These are phyloP conservation scores for Griposia aprilina DNA, from an alignment of 2,888 invertebrate genomes.

Conservation along the genomic window DNA sequence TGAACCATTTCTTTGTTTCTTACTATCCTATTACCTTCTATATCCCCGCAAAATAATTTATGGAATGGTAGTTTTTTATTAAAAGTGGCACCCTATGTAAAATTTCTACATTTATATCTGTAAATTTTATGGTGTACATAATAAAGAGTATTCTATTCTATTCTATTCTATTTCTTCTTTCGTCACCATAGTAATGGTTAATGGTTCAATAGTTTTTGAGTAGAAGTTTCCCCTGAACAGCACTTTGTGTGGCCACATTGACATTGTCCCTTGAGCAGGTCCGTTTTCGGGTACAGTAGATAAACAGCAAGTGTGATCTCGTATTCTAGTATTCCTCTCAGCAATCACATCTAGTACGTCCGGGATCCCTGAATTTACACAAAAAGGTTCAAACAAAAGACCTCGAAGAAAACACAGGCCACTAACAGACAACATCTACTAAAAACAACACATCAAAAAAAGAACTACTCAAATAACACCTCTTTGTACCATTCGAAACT, in stretches of 20 bases:
- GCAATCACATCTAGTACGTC: not conserved
- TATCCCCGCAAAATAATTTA: not conserved
- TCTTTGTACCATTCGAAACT: slow-evolving; percentile 30
- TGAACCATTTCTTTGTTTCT: not conserved
- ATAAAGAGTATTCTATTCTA: too few species aligned
- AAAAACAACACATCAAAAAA: slow-evolving; percentile 2
- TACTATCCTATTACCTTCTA: not conserved
- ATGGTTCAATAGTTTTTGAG: not conserved
- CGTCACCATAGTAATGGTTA: not conserved
- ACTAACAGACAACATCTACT: slow-evolving; percentile 5
- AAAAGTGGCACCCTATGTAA: too few species aligned
- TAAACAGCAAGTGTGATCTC: not conserved
- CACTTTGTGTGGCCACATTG: not conserved
- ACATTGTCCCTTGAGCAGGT: not conserved
- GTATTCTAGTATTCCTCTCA: not conserved
- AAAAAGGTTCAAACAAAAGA: not conserved
- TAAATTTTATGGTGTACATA: too few species aligned
- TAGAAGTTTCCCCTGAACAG: not conserved
- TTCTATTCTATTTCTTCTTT: not conserved
- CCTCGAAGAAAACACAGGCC: slow-evolving; percentile 1
- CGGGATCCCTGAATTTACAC: not conserved
- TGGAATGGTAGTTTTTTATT: not conserved
- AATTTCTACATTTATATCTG: too few species aligned
- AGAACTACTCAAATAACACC: slow-evolving; percentile 20
- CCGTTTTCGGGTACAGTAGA: not conserved